These are phyloP conservation scores for Pithys albifrons DNA, from an alignment of 2,113 vertebrate species.

Conservation along the genomic window DNA sequence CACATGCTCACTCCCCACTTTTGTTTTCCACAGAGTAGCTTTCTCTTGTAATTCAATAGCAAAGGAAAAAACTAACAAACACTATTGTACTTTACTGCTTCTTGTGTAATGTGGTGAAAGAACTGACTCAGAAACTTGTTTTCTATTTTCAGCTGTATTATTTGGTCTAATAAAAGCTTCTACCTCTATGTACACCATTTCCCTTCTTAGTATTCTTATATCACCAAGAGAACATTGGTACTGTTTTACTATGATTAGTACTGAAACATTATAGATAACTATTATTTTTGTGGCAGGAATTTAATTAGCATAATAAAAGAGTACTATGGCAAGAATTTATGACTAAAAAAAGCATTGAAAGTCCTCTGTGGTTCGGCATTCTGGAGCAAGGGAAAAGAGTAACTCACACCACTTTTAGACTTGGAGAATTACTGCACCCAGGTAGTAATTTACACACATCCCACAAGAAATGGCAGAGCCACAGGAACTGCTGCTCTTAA, in stretches of 20 bases:
- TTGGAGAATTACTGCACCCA: background rate
- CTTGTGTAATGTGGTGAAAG: constrained; percentile 8
- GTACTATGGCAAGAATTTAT: background rate
- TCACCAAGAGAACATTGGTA: background rate
- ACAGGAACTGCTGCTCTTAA: constrained; percentile 41
- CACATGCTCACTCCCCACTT: background rate
- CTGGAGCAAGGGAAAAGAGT: background rate
- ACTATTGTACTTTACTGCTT: constrained; percentile 7
- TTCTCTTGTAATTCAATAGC: constrained; percentile 23
- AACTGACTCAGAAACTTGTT: constrained; percentile 29
- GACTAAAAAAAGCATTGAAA: background rate
- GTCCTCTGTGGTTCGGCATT: background rate
- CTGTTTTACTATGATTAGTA: background rate
- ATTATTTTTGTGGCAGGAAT: background rate
- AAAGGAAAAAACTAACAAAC: background rate
- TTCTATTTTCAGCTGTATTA: constrained; percentile 7
- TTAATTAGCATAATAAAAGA: constrained; percentile 30
- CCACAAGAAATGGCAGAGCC: constrained; percentile 48
- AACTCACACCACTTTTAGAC: background rate
- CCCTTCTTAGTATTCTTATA: background rate
- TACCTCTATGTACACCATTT: background rate
- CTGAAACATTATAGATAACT: background rate
- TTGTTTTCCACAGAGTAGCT: background rate
- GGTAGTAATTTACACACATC: constrained; percentile 42
- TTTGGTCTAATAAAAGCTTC: constrained; percentile 35